Base-by-base conservation (phyloP, 2,797 vertebrate genomes). In the Onychomys torridus region DNA sequence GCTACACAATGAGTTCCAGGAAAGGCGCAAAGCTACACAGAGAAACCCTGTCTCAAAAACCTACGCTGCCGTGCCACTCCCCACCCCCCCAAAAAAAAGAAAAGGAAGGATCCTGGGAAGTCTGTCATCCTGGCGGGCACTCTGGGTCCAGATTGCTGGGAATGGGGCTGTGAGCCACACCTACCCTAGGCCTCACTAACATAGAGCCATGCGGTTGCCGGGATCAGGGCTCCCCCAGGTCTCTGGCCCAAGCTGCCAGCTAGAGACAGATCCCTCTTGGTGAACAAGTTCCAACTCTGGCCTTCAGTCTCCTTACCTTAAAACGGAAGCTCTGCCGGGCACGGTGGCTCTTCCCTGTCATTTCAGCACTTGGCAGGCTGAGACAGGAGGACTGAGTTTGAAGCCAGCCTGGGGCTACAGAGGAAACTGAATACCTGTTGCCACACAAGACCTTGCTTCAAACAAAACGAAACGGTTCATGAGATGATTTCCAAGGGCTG, bases 221-320 rank as follows among this genome's bases (percentile, higher is more conserved):
- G 2, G 61, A 63, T 16, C 57, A 32, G 23, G 61, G 61, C 14
- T 52, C 52, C 75, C 52, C 17, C 19, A 43, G 32, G 63, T 55
- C 55, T 46, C 11, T 5, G 32, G 61, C 55, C 46, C 81, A 75
- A 89, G n/a, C 43, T 77, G 7, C 16, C 0, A 7, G 89, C 71
- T 55, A 65, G 69, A 52, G 49, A 86, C 6, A 65, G 49, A 83
- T 2, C 12, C 7, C 43, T 79, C 83, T 90, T 75, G 43, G 55
- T 67, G 69, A 97, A 71, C 52, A 49, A 75, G 7, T 49, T 34
- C 52, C 2, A 85, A 40, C 59, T 49, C 14, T 49, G 34, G 89
- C 52, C 63, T 46, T 93, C 37, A 40, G 40, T 52, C 82, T 91
- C 63, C 65, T 93, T 81, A 61, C 55, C 86, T 93, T 94, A 69